Conservation (phyloP, 2,113 vertebrate species). For the Aptenodytes forsteri region DNA sequence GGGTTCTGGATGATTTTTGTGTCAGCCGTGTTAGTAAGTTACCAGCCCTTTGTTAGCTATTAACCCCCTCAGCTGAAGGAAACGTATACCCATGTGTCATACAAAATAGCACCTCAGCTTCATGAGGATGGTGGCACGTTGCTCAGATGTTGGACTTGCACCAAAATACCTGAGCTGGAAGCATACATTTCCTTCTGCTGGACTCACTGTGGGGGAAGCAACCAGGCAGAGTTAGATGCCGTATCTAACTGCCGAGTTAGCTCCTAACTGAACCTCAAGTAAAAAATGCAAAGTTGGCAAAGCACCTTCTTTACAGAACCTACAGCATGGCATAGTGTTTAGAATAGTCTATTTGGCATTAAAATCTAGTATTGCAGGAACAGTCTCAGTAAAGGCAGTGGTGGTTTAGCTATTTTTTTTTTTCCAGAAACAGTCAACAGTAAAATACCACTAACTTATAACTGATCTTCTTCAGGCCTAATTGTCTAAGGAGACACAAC, state of each 20-base stretch:
- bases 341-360: background rate
- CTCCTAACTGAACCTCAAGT: background rate
- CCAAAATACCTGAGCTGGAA: background rate
- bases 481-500: background rate
- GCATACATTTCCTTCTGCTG: background rate
- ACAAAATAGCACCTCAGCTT: background rate
- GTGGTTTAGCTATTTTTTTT: background rate
- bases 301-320: background rate
- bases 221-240: background rate
- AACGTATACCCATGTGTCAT: fast-evolving
- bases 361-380: background rate
- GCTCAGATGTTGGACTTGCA: background rate
- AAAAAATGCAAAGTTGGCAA: background rate
- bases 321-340: background rate
- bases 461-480: background rate
- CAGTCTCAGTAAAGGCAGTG: background rate
- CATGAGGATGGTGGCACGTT: background rate
- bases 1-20: background rate
- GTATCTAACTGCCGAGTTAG: background rate
- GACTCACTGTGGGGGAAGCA: background rate
- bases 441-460: background rate
- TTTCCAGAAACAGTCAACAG: background rate
- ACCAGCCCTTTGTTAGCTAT: background rate
- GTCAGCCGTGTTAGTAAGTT: background rate
- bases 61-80: background rate